A percentile compares a stretch with the other conserved stretches of the same genome.
These are phyloP conservation scores for Phrixothrix hirtus DNA, from an alignment of 2,888 invertebrate species.

Conservation along the genomic window DNA sequence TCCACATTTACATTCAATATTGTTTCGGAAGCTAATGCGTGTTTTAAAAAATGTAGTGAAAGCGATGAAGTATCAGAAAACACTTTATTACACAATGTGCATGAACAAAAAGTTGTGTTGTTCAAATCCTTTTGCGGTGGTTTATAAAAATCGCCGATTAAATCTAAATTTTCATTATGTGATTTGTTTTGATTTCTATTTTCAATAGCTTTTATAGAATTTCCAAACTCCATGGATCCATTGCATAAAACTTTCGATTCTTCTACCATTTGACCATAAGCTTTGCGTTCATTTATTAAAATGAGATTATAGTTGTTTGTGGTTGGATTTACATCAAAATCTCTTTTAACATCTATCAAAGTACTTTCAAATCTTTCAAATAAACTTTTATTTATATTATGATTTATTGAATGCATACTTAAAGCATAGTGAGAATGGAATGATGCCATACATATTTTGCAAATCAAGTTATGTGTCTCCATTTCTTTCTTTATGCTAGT, in stretches of 20 bases:
- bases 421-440: slow-evolving; percentile 28
- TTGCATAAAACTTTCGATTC: no score
- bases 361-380: slow-evolving; percentile 9
- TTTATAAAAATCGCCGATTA: background rate
- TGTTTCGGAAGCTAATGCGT: slow-evolving; percentile 30
- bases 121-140: no score
- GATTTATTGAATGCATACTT: slow-evolving; percentile 27
- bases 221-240: no score
- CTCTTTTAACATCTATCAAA: background rate
- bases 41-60: slow-evolving; percentile 37
- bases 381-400: slow-evolving; percentile 22
- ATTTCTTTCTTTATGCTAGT: background rate
- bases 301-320: background rate
- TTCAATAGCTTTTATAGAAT: no score
- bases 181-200: slow-evolving; percentile 4
- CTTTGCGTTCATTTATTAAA: background rate
- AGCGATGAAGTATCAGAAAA: slow-evolving; percentile 27
- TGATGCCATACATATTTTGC: slow-evolving; percentile 14
- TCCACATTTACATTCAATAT: slow-evolving; percentile 24
- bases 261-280: no score
- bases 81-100: slow-evolving; percentile 33
- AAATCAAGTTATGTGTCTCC: slow-evolving; percentile 7
- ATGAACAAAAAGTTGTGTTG: no score
- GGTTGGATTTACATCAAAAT: background rate
- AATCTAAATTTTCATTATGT: background rate